Evolutionary conservation across 2,113 vertebrate species (phyloP).

Genomic region (Pollachius pollachius): DNA sequence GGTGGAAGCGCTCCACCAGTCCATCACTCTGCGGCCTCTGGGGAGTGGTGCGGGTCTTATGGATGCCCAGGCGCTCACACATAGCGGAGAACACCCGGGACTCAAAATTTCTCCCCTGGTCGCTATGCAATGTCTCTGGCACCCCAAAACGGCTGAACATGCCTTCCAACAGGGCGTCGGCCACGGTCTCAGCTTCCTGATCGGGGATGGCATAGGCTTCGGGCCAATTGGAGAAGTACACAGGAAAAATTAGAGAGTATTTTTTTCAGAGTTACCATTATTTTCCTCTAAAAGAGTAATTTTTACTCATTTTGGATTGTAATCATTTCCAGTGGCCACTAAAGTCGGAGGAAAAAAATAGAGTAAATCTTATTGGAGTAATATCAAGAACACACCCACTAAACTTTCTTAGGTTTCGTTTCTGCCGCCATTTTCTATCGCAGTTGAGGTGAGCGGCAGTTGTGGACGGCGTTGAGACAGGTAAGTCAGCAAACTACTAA

Average conservation of each 20-base stretch:
- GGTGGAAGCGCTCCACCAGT: too few species aligned
- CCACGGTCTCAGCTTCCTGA: too few species aligned
- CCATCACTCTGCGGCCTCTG: too few species aligned
- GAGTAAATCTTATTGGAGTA: neutral
- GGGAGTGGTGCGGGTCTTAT: too few species aligned
- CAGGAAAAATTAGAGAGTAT: neutral
- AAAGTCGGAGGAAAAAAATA: neutral
- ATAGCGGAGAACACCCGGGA: too few species aligned
- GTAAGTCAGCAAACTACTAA: neutral
- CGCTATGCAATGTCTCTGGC: too few species aligned
- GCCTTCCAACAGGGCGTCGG: too few species aligned
- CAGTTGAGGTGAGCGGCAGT: neutral
- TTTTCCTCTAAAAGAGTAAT: neutral
- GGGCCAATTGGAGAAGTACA: too few species aligned
- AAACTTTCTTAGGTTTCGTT: neutral
- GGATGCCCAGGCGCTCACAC: too few species aligned
- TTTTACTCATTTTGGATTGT: neutral
- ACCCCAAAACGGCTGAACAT: too few species aligned
- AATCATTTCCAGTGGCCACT: neutral
- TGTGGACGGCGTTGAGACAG: neutral
- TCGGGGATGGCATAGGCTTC: too few species aligned
- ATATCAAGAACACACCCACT: neutral
- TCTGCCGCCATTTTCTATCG: neutral
- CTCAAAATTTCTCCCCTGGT: too few species aligned
- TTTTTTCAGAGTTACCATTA: neutral